phyloP scores from a whole-genome alignment of 1,140 invertebrate genomes.

The Armadillidium nasatum region DNA sequence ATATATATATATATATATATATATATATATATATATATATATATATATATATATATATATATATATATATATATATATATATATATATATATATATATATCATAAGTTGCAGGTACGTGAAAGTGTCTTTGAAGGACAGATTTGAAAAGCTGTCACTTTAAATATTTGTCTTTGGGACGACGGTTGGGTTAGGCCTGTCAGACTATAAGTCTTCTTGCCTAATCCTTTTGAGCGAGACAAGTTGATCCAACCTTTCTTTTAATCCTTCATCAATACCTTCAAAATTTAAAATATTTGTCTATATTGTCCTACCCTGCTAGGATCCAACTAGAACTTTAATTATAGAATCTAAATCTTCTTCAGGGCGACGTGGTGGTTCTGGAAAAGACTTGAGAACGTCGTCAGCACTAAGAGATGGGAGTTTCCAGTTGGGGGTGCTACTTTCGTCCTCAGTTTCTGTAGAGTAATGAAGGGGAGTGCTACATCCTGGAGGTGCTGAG shows the following conservation, averaged over 20 bases:
- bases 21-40: background rate
- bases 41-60: background rate
- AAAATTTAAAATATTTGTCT: conserved; percentile 35
- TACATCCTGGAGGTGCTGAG: background rate
- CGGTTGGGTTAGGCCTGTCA: conserved; percentile 37
- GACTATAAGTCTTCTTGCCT: conserved; percentile 13
- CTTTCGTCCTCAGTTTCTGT: conserved; percentile 47
- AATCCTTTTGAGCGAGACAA: conserved; percentile 31
- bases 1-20: background rate
- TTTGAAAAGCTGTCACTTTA: background rate
- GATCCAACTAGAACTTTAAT: conserved; percentile 44
- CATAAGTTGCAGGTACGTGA: background rate
- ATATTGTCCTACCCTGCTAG: conserved; percentile 40
- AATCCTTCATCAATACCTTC: conserved; percentile 32
- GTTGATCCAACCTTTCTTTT: conserved; percentile 31
- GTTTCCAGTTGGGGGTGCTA: conserved; percentile 33
- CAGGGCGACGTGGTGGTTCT: conserved; percentile 40
- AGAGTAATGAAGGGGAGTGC: conserved; percentile 26
- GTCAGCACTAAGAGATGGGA: conserved; percentile 61
- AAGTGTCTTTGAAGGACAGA: background rate
- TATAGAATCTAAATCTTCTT: conserved; percentile 43
- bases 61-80: background rate
- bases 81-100: background rate
- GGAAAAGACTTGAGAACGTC: conserved; percentile 59
- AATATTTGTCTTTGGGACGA: conserved; percentile 28